Base-by-base conservation (phyloP, 1,140 invertebrate genomes). In the Eulimnadia texana region DNA sequence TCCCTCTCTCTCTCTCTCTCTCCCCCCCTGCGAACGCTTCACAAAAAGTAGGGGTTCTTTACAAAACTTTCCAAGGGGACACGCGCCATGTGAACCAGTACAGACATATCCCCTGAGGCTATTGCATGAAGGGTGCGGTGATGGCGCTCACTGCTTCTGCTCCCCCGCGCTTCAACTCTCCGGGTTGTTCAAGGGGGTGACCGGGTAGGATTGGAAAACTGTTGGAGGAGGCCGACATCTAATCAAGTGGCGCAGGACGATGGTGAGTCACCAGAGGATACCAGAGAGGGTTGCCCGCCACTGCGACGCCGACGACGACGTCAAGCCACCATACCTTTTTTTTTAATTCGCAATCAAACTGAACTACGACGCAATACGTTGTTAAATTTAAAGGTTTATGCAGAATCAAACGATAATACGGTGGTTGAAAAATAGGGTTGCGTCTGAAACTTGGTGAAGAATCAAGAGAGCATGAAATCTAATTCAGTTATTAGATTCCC, bases 211-310 rank as follows among this genome's bases (percentile, higher is more conserved):
- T 42, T 42, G 6, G 33, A 42, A 42, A 42, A 42, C 33, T 42
- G 6, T 42, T 42, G 33, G 6, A 42, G 33, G 33, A 42, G 33
- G 33, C 16, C 33, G 33, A 42, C 33, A 42, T 56, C 54, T 56
- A 56, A 56, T 56, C 54, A 56, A 56, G 54, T 56, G 54, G 24
- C 54, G 54, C 54, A 27, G 6, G 54, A 20, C 25, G 51, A 52
- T 24, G 54, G 54, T 56, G 54, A 56, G 24, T 56, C 54, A 56
- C 29, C 54, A 28, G n/a, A 20, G 54, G 19, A 24, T 56, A 56
- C 19, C 9, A 52, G 50, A 52, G 50, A 52, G 50, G 54, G 54
- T 56, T 56, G 54, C 54, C n/a, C 6, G 33, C 6, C 33, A 16
- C 33, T 16, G 33, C 33, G 33, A 42, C 16, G 33, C 16, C 33